These are phyloP conservation scores for Aphis gossypii DNA, from an alignment of 1,140 invertebrate species.

Conservation along the genomic window DNA sequence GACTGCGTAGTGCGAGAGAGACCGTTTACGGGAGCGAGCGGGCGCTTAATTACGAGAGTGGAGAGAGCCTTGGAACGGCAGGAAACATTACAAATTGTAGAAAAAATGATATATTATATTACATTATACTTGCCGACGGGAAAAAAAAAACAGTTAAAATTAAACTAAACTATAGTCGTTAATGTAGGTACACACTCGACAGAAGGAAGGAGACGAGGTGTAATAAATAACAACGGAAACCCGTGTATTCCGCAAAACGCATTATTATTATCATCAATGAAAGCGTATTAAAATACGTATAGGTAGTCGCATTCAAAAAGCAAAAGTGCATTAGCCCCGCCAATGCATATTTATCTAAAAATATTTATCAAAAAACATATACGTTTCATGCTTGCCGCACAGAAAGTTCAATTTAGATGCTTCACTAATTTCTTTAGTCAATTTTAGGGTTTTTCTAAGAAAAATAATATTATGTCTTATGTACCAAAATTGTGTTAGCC, in stretches of 20 bases:
- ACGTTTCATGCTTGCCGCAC: too few relatives aligned
- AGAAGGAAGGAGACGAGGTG: neutral
- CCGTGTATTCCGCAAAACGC: slow-evolving; percentile 3
- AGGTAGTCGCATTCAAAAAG: neutral
- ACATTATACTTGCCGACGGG: neutral
- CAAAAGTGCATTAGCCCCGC: neutral
- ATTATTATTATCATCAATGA: neutral
- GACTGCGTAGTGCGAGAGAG: neutral
- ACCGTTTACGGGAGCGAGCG: slow-evolving; percentile 30
- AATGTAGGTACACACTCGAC: neutral
- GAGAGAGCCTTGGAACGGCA: slow-evolving; percentile 38
- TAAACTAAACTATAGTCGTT: neutral
- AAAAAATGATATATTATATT: slow-evolving; percentile 28
- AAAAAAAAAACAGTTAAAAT: slow-evolving; percentile 3
- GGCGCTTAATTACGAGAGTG: neutral
- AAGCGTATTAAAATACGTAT: neutral
- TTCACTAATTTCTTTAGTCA: neutral
- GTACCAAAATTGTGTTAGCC: too few relatives aligned
- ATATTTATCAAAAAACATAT: neutral
- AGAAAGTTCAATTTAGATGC: too few relatives aligned
- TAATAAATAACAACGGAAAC: slow-evolving; percentile 7
- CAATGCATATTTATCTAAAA: neutral
- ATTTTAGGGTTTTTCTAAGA: neutral
- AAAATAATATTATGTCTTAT: too few relatives aligned
- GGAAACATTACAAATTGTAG: neutral